Conservation (phyloP, 2,888 invertebrate genomes). For the Cheilosia vulpina region DNA sequence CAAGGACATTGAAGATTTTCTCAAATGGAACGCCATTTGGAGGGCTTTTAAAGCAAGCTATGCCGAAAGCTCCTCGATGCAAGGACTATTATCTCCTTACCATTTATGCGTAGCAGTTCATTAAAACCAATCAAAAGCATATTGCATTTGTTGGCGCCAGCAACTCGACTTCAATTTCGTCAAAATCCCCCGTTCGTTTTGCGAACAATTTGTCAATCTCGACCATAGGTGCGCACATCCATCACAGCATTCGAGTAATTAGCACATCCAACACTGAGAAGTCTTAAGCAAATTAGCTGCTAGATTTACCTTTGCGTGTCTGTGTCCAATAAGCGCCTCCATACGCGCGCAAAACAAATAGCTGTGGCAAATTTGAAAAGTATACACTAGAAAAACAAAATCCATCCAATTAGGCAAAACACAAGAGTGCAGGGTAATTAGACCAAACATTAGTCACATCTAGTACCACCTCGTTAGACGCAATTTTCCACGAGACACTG, state of each 20-base stretch:
- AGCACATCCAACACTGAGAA: slow-evolving; percentile 44
- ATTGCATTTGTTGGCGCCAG: neutral
- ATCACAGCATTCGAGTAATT: slow-evolving; percentile 48
- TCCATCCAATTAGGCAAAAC: slow-evolving; percentile 71
- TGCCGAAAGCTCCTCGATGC: no score
- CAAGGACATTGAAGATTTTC: no score
- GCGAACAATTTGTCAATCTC: slow-evolving; percentile 56
- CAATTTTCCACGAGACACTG: slow-evolving; percentile 59
- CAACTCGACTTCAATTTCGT: neutral
- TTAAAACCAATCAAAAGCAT: neutral
- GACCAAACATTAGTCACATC: slow-evolving; percentile 74
- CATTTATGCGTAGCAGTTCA: no score
- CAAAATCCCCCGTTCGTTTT: neutral
- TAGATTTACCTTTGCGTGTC: slow-evolving; percentile 67
- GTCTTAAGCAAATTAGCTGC: slow-evolving; percentile 63
- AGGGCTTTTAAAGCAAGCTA: no score
- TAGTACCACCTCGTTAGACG: slow-evolving; percentile 71
- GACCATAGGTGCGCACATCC: neutral
- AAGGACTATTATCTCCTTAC: no score
- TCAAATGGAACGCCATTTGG: no score
- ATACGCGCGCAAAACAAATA: slow-evolving; percentile 12
- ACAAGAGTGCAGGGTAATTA: slow-evolving; percentile 70
- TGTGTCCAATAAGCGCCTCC: slow-evolving; percentile 60
- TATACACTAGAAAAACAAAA: slow-evolving; percentile 8
- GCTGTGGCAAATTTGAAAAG: neutral